Percentiles rank a stretch among this genome's conserved stretches.
These are phyloP conservation scores for Lycocerus yunnanus DNA, from an alignment of 2,888 invertebrate genomes.

Conservation along the genomic window DNA sequence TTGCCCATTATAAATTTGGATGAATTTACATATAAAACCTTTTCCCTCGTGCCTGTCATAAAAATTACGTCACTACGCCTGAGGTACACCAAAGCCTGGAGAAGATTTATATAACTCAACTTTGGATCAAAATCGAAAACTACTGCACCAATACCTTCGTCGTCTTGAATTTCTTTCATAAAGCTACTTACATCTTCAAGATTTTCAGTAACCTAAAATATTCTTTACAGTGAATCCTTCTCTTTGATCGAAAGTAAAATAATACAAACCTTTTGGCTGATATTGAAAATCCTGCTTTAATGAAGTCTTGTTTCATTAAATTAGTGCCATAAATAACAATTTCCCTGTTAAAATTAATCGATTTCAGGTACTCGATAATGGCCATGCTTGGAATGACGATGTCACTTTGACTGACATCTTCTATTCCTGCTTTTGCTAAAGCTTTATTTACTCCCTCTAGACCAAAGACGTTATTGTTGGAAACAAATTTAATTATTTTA, in stretches of 20 bases:
- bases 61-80: slow-evolving; percentile 59
- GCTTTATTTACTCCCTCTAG: slow-evolving; percentile 47
- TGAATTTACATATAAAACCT: slow-evolving; percentile 50
- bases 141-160: slow-evolving; percentile 62
- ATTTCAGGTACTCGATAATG: slow-evolving; percentile 61
- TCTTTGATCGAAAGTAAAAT: neutral
- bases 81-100: slow-evolving; percentile 58
- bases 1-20: slow-evolving; percentile 54
- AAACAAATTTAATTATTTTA: slow-evolving; percentile 51
- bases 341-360: slow-evolving; percentile 58
- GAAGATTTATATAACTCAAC: slow-evolving; percentile 59
- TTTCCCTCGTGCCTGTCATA: slow-evolving; percentile 59
- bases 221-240: neutral
- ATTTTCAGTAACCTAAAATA: neutral
- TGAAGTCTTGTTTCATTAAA: slow-evolving; percentile 52
- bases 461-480: slow-evolving; percentile 38
- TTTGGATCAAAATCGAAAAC: slow-evolving; percentile 61
- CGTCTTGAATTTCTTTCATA: slow-evolving; percentile 40
- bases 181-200: neutral
- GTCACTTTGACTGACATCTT: slow-evolving; percentile 47
- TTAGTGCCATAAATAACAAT: slow-evolving; percentile 57
- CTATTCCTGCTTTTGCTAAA: slow-evolving; percentile 29
- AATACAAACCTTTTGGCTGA: slow-evolving; percentile 55
- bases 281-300: slow-evolving; percentile 55
- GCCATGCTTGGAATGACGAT: slow-evolving; percentile 60